phyloP scores from a whole-genome alignment of 2,113 vertebrate species.

The Casuarius casuarius region DNA sequence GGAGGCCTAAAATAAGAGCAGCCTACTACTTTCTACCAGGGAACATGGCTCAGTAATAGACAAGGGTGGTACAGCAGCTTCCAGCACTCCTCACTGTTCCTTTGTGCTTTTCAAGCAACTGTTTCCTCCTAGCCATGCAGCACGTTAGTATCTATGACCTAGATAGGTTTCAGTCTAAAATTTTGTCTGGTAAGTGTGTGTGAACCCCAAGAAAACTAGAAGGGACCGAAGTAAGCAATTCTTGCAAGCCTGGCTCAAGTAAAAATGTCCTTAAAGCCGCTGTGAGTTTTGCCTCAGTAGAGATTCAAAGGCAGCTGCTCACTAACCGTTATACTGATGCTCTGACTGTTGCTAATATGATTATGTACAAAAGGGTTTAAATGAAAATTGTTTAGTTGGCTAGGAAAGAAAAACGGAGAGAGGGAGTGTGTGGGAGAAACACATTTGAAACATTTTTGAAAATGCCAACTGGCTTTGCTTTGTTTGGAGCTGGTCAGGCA shows the following conservation, averaged over 20 bases:
- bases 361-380: conserved; percentile 13
- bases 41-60: background rate
- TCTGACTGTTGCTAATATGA: conserved; percentile 40
- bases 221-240: background rate
- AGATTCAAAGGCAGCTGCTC: background rate
- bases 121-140: background rate
- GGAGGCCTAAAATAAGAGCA: conserved; percentile 32
- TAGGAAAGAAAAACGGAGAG: background rate
- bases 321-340: background rate
- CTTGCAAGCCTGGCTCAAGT: background rate
- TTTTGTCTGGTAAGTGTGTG: background rate
- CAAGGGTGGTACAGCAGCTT: background rate
- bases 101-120: background rate
- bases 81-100: background rate
- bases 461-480: conserved; percentile 36
- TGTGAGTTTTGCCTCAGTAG: background rate
- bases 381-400: conserved; percentile 20
- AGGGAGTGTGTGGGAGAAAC: background rate
- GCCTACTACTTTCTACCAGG: background rate
- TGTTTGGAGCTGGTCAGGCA: conserved; percentile 58
- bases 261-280: background rate
- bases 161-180: background rate
- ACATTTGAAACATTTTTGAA: conserved; percentile 44
- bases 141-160: background rate
- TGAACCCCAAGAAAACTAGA: background rate